Evolutionary conservation across 2,888 invertebrate genomes (phyloP).

Genomic region (Plemyria rubiginata): DNA sequence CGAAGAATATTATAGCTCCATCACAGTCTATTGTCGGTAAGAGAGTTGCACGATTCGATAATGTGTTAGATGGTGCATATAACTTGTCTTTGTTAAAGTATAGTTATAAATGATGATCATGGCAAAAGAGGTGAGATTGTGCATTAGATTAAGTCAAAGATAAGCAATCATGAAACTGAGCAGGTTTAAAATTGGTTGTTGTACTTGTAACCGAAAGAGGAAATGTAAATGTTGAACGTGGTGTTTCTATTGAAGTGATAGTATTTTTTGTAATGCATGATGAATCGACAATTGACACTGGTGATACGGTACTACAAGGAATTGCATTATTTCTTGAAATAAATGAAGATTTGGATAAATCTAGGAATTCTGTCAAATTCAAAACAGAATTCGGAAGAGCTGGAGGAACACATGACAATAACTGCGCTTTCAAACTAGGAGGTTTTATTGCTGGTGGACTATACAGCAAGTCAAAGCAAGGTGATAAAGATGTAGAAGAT

Average conservation of each 20-base stretch:
- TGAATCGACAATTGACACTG: not conserved
- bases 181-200: not conserved
- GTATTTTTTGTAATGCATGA: not conserved
- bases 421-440: not conserved
- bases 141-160: not conserved
- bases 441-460: not conserved
- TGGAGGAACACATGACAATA: not conserved
- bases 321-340: not conserved
- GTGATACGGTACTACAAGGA: not conserved
- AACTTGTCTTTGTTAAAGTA: not conserved
- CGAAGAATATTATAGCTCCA: too few species aligned
- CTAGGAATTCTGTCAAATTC: not conserved
- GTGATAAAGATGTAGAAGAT: not conserved
- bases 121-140: not conserved
- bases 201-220: conserved; percentile 12
- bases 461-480: conserved; percentile 3
- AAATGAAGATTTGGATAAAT: not conserved
- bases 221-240: not conserved
- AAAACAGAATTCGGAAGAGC: not conserved
- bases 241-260: not conserved
- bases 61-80: conserved; percentile 7
- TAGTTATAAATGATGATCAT: not conserved
- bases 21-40: not conserved
- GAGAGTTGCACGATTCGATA: conserved; percentile 4
- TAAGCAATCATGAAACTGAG: not conserved